Conservation (phyloP, 2,113 vertebrate species). For the Eulemur macaco region DNA sequence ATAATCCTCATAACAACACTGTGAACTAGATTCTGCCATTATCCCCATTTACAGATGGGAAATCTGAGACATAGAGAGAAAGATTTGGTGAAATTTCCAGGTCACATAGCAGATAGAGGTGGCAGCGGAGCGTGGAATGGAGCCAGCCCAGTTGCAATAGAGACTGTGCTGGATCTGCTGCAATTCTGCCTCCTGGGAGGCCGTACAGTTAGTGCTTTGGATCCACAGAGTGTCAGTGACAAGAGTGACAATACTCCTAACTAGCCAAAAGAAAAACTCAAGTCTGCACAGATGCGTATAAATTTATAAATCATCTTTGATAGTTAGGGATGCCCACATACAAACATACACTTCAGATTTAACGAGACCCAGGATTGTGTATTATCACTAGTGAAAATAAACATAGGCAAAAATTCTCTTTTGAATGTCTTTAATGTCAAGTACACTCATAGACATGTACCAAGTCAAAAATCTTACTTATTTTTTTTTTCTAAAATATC, state of each 20-base stretch:
- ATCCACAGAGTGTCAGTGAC: neutral
- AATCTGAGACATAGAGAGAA: neutral
- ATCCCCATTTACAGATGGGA: neutral
- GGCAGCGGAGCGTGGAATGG: neutral
- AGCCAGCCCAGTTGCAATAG: neutral
- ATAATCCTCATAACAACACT: neutral
- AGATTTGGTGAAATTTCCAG: neutral
- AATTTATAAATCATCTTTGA: neutral
- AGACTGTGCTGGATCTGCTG: neutral
- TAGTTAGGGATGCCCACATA: neutral
- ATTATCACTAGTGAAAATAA: neutral
- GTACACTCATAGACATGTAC: neutral
- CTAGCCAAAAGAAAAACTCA: neutral
- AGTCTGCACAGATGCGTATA: neutral
- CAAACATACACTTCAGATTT: neutral
- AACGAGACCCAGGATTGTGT: neutral
- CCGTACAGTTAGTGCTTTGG: fast-evolving
- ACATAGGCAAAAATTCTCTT: neutral
- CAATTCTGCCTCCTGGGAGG: neutral
- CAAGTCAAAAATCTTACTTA: neutral
- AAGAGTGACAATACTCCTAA: neutral
- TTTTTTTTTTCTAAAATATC: neutral
- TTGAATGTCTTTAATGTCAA: neutral
- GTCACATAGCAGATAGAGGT: neutral
- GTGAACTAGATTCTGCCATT: neutral